A percentile compares a stretch with the other conserved stretches of the same genome.
Evolutionary conservation across 2,797 vertebrate genomes (phyloP).

Genomic region (Oryzias sinensis): DNA sequence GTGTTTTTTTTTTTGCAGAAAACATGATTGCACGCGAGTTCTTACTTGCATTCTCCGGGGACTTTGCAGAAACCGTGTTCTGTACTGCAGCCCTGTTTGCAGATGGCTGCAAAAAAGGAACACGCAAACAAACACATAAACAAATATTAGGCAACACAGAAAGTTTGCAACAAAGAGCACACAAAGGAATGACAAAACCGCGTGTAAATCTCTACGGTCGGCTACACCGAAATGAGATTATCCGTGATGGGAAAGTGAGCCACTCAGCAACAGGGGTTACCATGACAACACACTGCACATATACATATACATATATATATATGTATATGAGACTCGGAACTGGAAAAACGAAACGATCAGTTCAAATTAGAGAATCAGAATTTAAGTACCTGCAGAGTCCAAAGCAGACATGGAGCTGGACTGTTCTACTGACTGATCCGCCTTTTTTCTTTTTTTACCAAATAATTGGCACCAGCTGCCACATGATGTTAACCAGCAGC

Average conservation of each 20-base stretch:
- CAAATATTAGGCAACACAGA: background rate
- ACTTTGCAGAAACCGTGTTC: slow-evolving; percentile 42
- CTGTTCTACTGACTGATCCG: too few relatives aligned
- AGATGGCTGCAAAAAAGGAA: slow-evolving; percentile 24
- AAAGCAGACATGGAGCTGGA: too few relatives aligned
- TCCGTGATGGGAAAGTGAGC: background rate
- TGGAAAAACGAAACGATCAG: too few relatives aligned
- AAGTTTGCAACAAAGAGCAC: background rate
- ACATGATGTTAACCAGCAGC: too few relatives aligned
- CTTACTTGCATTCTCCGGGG: slow-evolving; percentile 56
- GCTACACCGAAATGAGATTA: background rate
- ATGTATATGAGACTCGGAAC: too few relatives aligned
- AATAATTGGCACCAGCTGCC: too few relatives aligned
- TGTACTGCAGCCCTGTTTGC: slow-evolving; percentile 46
- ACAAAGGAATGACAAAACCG: background rate
- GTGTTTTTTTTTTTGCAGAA: background rate
- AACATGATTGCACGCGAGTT: background rate
- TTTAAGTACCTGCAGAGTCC: too few relatives aligned
- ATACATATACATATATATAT: too few relatives aligned
- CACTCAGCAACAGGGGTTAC: too few relatives aligned
- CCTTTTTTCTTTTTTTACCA: too few relatives aligned
- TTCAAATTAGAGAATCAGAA: too few relatives aligned
- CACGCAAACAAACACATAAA: background rate
- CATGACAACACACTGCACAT: too few relatives aligned
- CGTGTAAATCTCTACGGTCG: background rate